Conservation (phyloP, 2,797 vertebrate species). For the Emydoidea blandingii region DNA sequence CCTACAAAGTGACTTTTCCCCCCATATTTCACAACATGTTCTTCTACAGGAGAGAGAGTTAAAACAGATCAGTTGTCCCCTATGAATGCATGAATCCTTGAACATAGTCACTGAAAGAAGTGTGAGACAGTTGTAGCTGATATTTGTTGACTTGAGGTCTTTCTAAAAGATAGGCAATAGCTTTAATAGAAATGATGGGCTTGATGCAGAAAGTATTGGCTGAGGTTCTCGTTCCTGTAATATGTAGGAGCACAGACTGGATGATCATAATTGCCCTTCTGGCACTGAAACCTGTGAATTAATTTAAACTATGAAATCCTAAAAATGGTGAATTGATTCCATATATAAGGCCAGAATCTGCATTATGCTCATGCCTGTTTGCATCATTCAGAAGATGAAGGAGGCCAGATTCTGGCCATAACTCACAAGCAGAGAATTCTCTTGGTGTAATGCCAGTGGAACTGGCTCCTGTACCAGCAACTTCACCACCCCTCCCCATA, state of each 20-base stretch:
- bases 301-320: neutral
- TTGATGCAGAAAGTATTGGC: neutral
- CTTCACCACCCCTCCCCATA: neutral
- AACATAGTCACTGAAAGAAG: no score
- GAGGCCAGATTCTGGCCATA: neutral
- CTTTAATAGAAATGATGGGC: fast-evolving
- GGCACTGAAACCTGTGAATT: neutral
- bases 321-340: neutral
- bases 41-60: no score
- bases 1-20: no score
- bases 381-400: neutral
- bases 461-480: no score
- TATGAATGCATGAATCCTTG: no score
- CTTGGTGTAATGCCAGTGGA: no score
- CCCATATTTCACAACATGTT: no score
- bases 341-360: no score
- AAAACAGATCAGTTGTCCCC: no score
- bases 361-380: neutral
- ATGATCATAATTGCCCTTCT: neutral
- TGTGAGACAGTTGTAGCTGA: no score
- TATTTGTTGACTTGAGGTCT: no score
- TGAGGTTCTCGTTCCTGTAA: neutral
- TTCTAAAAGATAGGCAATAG: neutral
- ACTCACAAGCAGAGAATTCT: neutral
- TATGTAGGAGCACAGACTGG: neutral